Evolutionary conservation across 2,888 invertebrate species (phyloP).

Genomic region (Spatulosminthurus flaviceps): DNA sequence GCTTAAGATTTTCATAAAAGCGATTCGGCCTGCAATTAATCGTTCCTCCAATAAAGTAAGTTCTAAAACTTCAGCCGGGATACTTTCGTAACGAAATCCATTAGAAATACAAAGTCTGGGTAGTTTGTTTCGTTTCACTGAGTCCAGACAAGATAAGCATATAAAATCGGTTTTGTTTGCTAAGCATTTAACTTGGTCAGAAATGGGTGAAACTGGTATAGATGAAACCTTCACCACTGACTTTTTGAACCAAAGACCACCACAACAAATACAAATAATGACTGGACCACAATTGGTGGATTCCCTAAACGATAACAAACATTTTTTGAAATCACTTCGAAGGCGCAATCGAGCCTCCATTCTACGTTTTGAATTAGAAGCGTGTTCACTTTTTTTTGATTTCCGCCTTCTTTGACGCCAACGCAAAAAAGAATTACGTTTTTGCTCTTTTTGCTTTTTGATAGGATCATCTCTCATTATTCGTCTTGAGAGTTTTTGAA

Average conservation of each 20-base stretch:
- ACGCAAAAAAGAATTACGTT: too few species aligned
- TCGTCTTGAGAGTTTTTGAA: too few species aligned
- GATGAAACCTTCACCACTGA: not conserved
- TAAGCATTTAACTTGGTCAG: not conserved
- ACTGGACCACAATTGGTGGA: not conserved
- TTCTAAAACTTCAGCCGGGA: slow-evolving; percentile 38
- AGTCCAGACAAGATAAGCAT: slow-evolving; percentile 37
- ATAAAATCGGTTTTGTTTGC: not conserved
- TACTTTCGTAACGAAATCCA: slow-evolving; percentile 42
- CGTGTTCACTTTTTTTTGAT: too few species aligned
- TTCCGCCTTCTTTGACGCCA: too few species aligned
- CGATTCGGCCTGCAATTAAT: slow-evolving; percentile 46
- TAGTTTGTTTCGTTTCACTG: not conserved
- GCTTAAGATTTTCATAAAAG: slow-evolving; percentile 50
- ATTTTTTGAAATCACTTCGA: not conserved
- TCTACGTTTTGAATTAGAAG: too few species aligned
- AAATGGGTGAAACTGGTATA: not conserved
- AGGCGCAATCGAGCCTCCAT: not conserved
- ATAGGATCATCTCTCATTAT: too few species aligned
- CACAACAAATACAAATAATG: not conserved
- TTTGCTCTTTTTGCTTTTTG: too few species aligned
- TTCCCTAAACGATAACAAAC: too few species aligned
- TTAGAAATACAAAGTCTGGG: slow-evolving; percentile 43
- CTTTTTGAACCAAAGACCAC: not conserved
- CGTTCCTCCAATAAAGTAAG: slow-evolving; percentile 48